Conservation (phyloP, 2,113 vertebrate genomes). For the Polypterus bichir region DNA sequence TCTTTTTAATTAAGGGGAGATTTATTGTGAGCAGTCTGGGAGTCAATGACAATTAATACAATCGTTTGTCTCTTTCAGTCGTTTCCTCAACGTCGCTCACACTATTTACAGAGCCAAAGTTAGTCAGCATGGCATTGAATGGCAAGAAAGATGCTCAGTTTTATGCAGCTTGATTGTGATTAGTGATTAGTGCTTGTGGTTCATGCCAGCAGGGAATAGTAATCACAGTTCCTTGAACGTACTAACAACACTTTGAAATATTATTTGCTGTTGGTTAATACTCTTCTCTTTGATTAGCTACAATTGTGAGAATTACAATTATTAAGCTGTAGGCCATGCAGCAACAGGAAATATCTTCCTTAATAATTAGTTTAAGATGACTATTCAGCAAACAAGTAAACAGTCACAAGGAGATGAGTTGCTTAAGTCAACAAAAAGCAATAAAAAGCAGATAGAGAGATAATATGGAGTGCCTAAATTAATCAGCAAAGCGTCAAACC, state of each 20-base stretch:
- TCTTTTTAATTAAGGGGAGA: constrained; percentile 2
- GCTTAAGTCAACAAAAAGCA: too few relatives aligned
- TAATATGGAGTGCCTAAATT: too few relatives aligned
- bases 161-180: constrained; percentile 38
- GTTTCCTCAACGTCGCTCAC: neutral
- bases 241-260: constrained; percentile 29
- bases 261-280: constrained; percentile 23
- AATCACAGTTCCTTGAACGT: constrained; percentile 31
- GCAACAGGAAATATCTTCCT: constrained; percentile 39
- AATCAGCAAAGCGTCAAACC: too few relatives aligned
- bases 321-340: constrained; percentile 49
- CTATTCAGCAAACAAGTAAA: constrained; percentile 21
- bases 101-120: neutral
- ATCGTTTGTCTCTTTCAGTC: constrained; percentile 2
- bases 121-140: constrained; percentile 33
- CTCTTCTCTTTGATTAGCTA: constrained; percentile 47
- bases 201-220: constrained; percentile 39
- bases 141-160: constrained; percentile 31
- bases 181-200: constrained; percentile 38
- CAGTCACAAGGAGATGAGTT: too few relatives aligned
- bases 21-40: neutral
- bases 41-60: constrained; percentile 5
- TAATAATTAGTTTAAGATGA: constrained; percentile 58
- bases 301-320: constrained; percentile 65
- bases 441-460: too few relatives aligned